Base-by-base conservation (phyloP, 1,140 invertebrate genomes). In the Cecropterus lyciades region DNA sequence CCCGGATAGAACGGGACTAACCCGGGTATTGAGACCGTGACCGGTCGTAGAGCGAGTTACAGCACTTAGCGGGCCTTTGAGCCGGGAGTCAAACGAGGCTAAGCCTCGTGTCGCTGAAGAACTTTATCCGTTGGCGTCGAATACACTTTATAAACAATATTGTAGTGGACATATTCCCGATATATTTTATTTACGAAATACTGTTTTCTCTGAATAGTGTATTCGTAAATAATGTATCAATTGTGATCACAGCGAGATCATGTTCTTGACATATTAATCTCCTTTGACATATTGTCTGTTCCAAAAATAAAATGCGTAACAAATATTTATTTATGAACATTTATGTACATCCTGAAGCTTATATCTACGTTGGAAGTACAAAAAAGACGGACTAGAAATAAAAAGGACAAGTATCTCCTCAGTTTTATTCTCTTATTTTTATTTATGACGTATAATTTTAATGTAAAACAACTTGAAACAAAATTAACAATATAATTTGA, bases 1-100 rank as follows among this genome's bases (percentile, higher is more conserved):
- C 72, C 76, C 76, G 69, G 76, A 67, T 78, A 77, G 75, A 73
- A 63, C 55, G 72, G 46, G 63, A 53, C 52, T 75, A 72, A 65
- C 73, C 55, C 72, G 70, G 70, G 77, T 67, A 77, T 73, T 70
- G 65, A 65, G 70, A 42, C 63, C 56, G 48, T 72, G 64, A 67
- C 68, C 56, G 69, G 56, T 67, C 72, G 63, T 64, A 46, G 45
- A 65, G 67, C 59, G 55, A 67, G 63, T 69, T 80, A 73, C 62
- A 63, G 74, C 70, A 73, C 68, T 75, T 64, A 30, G 49, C 17
- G 62, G 51, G 59, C 53, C 60, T 68, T 65, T 60, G 43, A 59
- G 43, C 56, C 56, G 42, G 55, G 56, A 59, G 43, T 59, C 56
- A 59, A 59, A 59, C 56, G 56, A 59, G 56, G 56, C 56, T 59